Percentiles rank a stretch among this genome's conserved stretches.
Evolutionary conservation across 2,888 invertebrate genomes (phyloP).

Genomic region (Diaphora mendica): DNA sequence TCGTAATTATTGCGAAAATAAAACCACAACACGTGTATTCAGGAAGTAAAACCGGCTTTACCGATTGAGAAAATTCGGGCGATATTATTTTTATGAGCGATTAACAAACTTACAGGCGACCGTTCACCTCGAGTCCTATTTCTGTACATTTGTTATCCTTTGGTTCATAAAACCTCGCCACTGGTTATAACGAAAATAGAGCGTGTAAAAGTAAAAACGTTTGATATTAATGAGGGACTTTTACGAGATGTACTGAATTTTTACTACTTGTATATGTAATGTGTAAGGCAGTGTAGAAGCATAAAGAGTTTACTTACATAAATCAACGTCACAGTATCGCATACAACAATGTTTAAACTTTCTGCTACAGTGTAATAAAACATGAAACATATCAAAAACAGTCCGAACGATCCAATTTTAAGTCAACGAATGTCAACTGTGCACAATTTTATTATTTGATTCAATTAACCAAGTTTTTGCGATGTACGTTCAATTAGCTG

Average conservation of each 20-base stretch:
- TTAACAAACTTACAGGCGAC: conserved; percentile 62
- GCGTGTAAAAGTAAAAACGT: conserved; percentile 25
- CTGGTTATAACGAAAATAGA: conserved; percentile 43
- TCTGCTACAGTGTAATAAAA: neutral
- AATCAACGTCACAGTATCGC: neutral
- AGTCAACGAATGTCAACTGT: conserved; percentile 58
- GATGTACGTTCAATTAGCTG: conserved; percentile 46
- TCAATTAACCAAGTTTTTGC: conserved; percentile 52
- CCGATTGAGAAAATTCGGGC: conserved; percentile 40
- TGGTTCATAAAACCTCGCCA: conserved; percentile 57
- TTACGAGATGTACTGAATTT: conserved; percentile 24
- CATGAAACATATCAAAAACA: conserved; percentile 16
- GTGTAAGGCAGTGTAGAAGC: neutral
- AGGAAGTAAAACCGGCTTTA: conserved; percentile 33
- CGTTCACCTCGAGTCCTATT: conserved; percentile 70
- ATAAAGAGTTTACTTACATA: neutral
- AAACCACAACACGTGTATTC: conserved; percentile 31
- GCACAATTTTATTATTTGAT: conserved; percentile 60
- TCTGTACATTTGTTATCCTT: conserved; percentile 56
- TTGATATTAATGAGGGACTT: conserved; percentile 35
- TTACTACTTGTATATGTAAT: neutral
- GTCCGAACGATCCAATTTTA: conserved; percentile 41
- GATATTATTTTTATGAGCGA: conserved; percentile 72
- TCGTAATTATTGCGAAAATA: conserved; percentile 10
- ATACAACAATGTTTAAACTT: neutral